Evolutionary conservation across 2,888 invertebrate species (phyloP).

Genomic region (Achlya flavicornis): DNA sequence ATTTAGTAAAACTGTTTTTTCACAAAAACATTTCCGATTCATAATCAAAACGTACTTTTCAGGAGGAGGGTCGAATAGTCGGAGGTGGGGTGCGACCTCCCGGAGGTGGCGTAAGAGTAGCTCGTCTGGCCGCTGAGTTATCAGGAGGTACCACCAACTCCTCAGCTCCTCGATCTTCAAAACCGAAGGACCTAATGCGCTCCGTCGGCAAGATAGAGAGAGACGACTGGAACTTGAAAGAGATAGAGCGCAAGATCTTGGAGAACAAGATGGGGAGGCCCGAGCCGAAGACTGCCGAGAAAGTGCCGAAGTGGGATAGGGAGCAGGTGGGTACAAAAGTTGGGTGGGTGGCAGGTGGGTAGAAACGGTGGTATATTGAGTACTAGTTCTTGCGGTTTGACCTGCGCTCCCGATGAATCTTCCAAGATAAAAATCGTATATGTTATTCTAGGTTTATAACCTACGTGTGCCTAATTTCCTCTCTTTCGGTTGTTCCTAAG

Average conservation of each 20-base stretch:
- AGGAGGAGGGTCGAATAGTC: constrained; percentile 73
- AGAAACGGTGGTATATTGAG: not conserved
- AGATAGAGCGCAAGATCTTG: constrained; percentile 94
- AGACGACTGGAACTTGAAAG: constrained; percentile 95
- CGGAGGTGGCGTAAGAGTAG: constrained; percentile 67
- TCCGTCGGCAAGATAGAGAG: constrained; percentile 95
- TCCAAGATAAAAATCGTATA: too few species aligned
- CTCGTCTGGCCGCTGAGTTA: constrained; percentile 88
- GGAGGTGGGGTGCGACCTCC: constrained; percentile 60
- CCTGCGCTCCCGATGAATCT: too few species aligned
- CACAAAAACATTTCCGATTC: not conserved
- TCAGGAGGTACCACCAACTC: constrained; percentile 84
- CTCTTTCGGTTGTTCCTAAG: too few species aligned
- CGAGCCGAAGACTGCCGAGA: constrained; percentile 85
- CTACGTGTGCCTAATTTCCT: too few species aligned
- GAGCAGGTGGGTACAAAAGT: constrained; percentile 86
- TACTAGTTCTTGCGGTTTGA: too few species aligned
- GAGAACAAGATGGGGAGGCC: constrained; percentile 89
- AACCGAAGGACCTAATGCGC: constrained; percentile 93
- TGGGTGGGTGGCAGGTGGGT: too few species aligned
- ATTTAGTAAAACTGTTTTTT: too few species aligned
- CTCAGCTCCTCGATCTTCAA: constrained; percentile 83
- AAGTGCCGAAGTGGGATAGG: constrained; percentile 95
- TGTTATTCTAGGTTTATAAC: too few species aligned
- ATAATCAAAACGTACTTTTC: constrained; percentile 9